A percentile compares a stretch with the other conserved stretches of the same genome.
Evolutionary conservation across 1,140 invertebrate genomes (phyloP).

Genomic region (Philaenus spumarius): DNA sequence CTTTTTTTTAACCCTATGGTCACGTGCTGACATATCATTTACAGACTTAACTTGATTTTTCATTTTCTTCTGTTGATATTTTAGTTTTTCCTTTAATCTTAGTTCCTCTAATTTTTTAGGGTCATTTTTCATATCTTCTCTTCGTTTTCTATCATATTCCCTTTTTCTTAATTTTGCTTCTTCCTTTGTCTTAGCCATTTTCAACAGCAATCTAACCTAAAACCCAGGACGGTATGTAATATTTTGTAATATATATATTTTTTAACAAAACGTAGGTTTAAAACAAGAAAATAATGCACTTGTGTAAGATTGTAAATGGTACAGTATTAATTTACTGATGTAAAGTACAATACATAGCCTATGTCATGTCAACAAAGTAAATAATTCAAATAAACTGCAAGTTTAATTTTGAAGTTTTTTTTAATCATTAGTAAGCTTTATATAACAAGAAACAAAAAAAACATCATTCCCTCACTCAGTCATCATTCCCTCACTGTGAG

Average conservation of each 20-base stretch:
- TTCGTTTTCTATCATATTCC: conserved; percentile 1
- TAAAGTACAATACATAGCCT: neutral
- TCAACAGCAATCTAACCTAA: no score
- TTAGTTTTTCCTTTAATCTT: neutral
- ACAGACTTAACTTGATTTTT: conserved; percentile 1
- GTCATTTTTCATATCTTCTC: neutral
- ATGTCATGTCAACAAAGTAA: neutral
- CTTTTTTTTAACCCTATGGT: neutral
- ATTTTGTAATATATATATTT: neutral
- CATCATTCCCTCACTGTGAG: no score
- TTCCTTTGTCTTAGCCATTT: neutral
- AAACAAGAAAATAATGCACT: neutral
- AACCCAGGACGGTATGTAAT: neutral
- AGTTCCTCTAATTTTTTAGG: conserved; percentile 3
- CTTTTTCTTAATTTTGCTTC: neutral
- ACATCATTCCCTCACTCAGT: no score
- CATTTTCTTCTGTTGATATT: neutral
- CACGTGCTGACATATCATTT: neutral
- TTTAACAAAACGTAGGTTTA: neutral
- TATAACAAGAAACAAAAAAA: no score
- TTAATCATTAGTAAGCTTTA: no score
- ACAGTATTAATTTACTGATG: neutral
- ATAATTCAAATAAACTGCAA: no score
- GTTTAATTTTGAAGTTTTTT: no score
- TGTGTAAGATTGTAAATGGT: neutral